Evolutionary conservation across 2,113 vertebrate species (phyloP), one percentile per base, ranked within the genome.

Genomic region (Puffinus mauretanicus): DNA sequence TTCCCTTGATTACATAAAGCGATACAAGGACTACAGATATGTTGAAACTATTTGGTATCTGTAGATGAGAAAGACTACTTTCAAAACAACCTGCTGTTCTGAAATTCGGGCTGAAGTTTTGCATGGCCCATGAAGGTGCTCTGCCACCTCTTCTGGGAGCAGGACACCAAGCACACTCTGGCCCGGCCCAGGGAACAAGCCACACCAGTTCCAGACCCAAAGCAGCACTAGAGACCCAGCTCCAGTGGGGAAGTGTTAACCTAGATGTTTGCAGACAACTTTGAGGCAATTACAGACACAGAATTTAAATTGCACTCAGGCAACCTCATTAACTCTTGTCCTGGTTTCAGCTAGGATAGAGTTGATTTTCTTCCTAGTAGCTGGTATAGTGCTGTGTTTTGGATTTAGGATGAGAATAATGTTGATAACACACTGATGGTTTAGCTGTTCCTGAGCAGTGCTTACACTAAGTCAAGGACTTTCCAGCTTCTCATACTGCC

Each of bases 21-120:
- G 1, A 1, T 0, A 13, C 8, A 13, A 34, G 29, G 27, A 65
- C 47, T 58, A 22, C 1, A 42, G 42, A 21, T 3, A 26, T 0
- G 18, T 0, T 0, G 10, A 34, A 25, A 16, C 10, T 24, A 1
- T 52, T 25, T 42, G 30, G 13, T 13, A 17, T 8, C 52, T 19
- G 52, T 3, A 26, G 66, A 16, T 30, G 16, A 47, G 21, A 47
- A 32, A 42, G 47, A 2, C 15, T 32, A 4, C 49, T 40, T 75
- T 27, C 36, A 10, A 67, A 61, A 2, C 20, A 49, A 3, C 3
- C 6, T 36, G 61, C 25, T 61, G 21, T 0, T 40, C 26, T 14
- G 65, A 15, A 62, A 36, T 4, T 0, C 1, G 0, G 30, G 51
- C 51, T 34, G 36, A 34, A 55, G 51, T 7, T 30, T 11, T 16